Evolutionary conservation across 37 sponge, comb jelly and placozoan species (phyloP), one percentile per base, ranked within the genome.

Genomic region (Ephydatia muelleri): DNA sequence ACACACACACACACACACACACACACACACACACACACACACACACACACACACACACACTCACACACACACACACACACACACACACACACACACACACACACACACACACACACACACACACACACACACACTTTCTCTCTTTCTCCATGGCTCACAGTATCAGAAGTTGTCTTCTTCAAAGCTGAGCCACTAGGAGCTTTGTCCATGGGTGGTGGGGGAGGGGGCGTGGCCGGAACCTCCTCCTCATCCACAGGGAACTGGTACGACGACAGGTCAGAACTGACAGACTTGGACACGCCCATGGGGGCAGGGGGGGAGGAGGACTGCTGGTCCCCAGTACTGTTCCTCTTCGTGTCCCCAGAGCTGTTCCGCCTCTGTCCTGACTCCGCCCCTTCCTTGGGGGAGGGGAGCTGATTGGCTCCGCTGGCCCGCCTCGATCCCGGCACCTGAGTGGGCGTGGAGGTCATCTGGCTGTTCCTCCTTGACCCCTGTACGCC

Each of bases 241-340:
- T 66, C 75, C 12, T 80, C 84, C 2, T 84, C 90, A 80, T 89
- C 85, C 40, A 89, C 85, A 40, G 81, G 85, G 48, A 84, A 89
- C 81, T 89, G 90, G 67, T 80, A 78, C 70, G 76, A 37, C 2
- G 84, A 43, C 0, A 65, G 78, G 26, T 89, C 84, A 28, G 79
- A 22, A 21, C 78, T 39, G n/a, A 27, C 9, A 11, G 71, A 26
- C 21, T 71, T 72, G 29, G 26, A 31, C 31, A 38, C 40, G 3
- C 39, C 38, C 36, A 37, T 19, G 0, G 28, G 22, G 21, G 36
- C 77, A 4, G 35, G 9, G 39, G 21, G 9, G 38, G 5, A 32
- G 65, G 37, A 28, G 65, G 33, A 9, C 30, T 40, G 26, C 29
- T 47, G 64, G 28, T 64, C 27, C 65, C 6, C 28, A 0, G 14